phyloP scores from a whole-genome alignment of 1,140 invertebrate species.

The Medauroidea extradentata region DNA sequence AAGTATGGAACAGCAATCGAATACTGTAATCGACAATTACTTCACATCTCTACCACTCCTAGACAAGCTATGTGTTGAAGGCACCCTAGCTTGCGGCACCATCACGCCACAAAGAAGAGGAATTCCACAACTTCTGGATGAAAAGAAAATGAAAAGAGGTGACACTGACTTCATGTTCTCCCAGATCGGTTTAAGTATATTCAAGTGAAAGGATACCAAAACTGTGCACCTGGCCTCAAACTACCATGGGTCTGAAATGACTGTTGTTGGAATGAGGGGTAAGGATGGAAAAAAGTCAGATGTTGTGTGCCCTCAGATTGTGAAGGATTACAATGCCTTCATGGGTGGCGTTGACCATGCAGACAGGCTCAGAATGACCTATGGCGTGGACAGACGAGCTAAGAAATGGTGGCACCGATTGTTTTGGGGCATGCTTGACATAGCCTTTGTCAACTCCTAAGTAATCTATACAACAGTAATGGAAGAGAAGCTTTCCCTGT shows the following conservation, averaged over 20 bases:
- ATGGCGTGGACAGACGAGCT: constrained; percentile 11
- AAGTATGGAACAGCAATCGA: constrained; percentile 5
- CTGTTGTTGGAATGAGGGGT: neutral
- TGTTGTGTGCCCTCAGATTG: constrained; percentile 17
- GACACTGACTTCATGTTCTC: neutral
- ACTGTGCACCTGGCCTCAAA: constrained; percentile 12
- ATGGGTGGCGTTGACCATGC: constrained; percentile 32
- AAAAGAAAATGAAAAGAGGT: constrained; percentile 30
- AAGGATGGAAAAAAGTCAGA: too few species aligned
- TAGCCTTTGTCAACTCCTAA: constrained; percentile 17
- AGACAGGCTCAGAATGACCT: constrained; percentile 20
- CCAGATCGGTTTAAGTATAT: constrained; percentile 5
- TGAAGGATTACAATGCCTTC: constrained; percentile 28
- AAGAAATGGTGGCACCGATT: constrained; percentile 17
- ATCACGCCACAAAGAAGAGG: constrained; percentile 12
- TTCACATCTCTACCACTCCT: constrained; percentile 16
- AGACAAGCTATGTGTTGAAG: constrained; percentile 12
- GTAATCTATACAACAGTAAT: constrained; percentile 9
- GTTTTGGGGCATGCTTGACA: constrained; percentile 13
- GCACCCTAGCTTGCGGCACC: constrained; percentile 18
- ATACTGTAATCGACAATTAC: constrained; percentile 19
- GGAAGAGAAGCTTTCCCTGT: constrained; percentile 1
- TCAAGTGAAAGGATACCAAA: constrained; percentile 16
- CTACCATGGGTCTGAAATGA: constrained; percentile 23
- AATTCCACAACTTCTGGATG: constrained; percentile 26